Evolutionary conservation across 2,797 vertebrate genomes (phyloP), one percentile per base, ranked within the genome.

Genomic region (Steatocranus sp.): DNA sequence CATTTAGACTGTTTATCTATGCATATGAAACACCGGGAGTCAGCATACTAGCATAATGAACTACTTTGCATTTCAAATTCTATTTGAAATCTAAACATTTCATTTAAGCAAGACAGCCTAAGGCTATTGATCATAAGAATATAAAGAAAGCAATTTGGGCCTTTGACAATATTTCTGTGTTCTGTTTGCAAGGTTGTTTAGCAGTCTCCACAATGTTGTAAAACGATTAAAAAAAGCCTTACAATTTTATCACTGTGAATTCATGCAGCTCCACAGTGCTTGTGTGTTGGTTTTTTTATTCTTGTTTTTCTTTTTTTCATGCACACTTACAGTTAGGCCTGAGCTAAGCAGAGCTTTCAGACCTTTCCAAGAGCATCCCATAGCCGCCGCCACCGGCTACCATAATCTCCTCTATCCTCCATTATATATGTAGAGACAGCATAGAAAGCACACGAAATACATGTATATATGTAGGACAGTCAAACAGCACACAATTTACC

Each of bases 41-140:
- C 84, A 88, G 84, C 86, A 82, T 88, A 76, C 87, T 86, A 90
- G 79, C 80, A 86, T 84, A 86, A 81, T 87, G 61, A 87, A 91
- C 81, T 46, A 83, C 53, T 80, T 73, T 83, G 73, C 78, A 90
- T 92, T 89, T 92, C 8, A 84, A 84, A 87, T 89, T 85, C 51
- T 8, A 89, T 92, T 92, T 90, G 38, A 81, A 83, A 90, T 85
- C 82, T 81, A 92, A 91, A 91, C 83, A 89, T 91, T 89, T 87
- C 49, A 85, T 87, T 90, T 82, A 83, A 80, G 86, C 75, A 83
- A 81, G 77, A 36, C 20, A 76, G 50, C 81, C 66, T 3, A 30
- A 78, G 81, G 84, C 43, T 61, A 84, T 87, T 86, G 70, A 89
- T 90, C 80, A 85, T 86, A 36, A 90, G 23, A 90, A 87, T 61